phyloP scores from a whole-genome alignment of 2,888 invertebrate genomes.

The Serripes groenlandicus region DNA sequence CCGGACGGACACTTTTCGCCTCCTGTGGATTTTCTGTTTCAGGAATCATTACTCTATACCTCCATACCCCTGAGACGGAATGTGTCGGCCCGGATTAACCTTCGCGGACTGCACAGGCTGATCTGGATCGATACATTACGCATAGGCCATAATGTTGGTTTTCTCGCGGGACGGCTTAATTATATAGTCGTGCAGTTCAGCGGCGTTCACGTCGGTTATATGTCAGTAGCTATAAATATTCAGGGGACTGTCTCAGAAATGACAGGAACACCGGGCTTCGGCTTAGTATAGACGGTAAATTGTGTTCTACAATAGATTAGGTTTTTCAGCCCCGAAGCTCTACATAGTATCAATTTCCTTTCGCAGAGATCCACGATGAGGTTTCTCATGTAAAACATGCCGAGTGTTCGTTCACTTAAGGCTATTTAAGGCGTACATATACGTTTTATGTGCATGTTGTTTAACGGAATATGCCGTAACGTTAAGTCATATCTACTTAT shows the following conservation, averaged over 20 bases:
- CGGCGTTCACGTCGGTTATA: not conserved
- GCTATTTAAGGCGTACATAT: no score
- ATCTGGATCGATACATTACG: not conserved
- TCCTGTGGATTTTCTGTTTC: no score
- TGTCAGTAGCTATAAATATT: not conserved
- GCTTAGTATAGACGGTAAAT: not conserved
- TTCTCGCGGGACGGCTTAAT: not conserved
- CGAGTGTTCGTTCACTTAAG: no score
- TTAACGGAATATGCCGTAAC: no score
- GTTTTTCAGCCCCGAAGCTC: not conserved
- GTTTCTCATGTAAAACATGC: not conserved
- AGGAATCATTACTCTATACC: no score
- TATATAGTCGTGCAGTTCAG: not conserved
- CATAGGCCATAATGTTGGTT: not conserved
- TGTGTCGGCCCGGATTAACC: not conserved
- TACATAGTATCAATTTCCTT: constrained; percentile 21
- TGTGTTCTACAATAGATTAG: constrained; percentile 2
- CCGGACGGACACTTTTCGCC: no score
- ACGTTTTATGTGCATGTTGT: no score
- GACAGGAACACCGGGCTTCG: not conserved
- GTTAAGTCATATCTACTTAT: no score
- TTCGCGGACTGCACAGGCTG: not conserved
- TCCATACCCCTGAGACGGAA: not conserved
- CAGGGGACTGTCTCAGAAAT: not conserved
- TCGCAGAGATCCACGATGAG: not conserved